A percentile compares a stretch with the other conserved stretches of the same genome.
Conservation (phyloP, 2,888 invertebrate species). For the Alentia gelatinosa region DNA sequence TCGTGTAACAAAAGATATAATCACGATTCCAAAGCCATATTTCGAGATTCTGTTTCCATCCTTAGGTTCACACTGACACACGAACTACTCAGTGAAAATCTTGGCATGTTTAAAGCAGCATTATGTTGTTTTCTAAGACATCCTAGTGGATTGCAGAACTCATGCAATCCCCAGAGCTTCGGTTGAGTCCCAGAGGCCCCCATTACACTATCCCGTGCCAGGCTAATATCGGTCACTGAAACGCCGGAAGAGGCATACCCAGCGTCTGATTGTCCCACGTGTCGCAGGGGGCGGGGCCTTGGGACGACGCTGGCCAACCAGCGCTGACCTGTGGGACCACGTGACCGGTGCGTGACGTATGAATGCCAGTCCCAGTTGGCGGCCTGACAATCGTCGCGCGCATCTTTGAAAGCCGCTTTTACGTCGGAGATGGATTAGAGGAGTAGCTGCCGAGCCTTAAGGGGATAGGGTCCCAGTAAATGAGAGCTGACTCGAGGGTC, state of each 20-base stretch:
- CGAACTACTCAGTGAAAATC: too few species aligned
- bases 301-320: neutral
- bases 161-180: neutral
- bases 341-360: neutral
- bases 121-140: too few species aligned
- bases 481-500: too few species aligned
- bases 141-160: too few species aligned
- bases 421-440: neutral
- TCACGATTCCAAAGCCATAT: too few species aligned
- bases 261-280: neutral
- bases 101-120: too few species aligned
- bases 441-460: neutral
- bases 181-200: neutral
- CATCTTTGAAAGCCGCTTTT: neutral
- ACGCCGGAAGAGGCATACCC: neutral
- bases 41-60: too few species aligned
- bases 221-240: neutral
- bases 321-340: neutral
- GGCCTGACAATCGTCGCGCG: neutral
- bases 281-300: neutral
- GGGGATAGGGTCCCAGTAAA: neutral
- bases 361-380: neutral
- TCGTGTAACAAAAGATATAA: too few species aligned
- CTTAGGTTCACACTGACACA: too few species aligned
- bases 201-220: neutral